Percentiles rank a stretch among this genome's conserved stretches.
phyloP scores from a whole-genome alignment of 2,888 invertebrate genomes.

The Spisula subtruncata region DNA sequence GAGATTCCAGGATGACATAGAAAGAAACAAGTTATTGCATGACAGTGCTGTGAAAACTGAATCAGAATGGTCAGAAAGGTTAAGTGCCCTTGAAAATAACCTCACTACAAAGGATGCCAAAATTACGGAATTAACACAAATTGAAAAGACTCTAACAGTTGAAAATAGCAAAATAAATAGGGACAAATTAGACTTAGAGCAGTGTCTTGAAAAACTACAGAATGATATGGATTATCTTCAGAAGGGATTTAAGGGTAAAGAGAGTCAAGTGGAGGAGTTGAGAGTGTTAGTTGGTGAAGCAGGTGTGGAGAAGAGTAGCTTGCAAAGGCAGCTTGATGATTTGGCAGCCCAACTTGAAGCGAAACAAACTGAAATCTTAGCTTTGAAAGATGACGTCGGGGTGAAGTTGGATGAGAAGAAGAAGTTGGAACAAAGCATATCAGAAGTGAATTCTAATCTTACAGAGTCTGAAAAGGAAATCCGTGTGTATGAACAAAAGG shows the following conservation, averaged over 20 bases:
- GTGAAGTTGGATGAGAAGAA: conserved; percentile 39
- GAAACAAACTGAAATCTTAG: conserved; percentile 30
- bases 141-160: conserved; percentile 62
- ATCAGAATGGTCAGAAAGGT: conserved; percentile 67
- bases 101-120: conserved; percentile 62
- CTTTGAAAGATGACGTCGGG: conserved; percentile 43
- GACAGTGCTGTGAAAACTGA: conserved; percentile 64
- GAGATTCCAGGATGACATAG: conserved; percentile 57
- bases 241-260: conserved; percentile 60
- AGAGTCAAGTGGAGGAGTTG: conserved; percentile 57
- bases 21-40: conserved; percentile 69
- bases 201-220: conserved; percentile 50
- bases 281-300: conserved; percentile 45
- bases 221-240: conserved; percentile 61
- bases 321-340: conserved; percentile 51
- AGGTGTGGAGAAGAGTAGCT: conserved; percentile 55
- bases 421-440: conserved; percentile 49
- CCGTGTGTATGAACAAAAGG: conserved; percentile 64
- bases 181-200: conserved; percentile 58
- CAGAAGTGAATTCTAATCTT: conserved; percentile 40
- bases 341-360: conserved; percentile 40
- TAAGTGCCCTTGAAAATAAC: conserved; percentile 62
- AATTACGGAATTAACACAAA: conserved; percentile 62
- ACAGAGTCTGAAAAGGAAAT: conserved; percentile 47
- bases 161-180: conserved; percentile 62